phyloP scores from a whole-genome alignment of 2,888 invertebrate genomes.

The Melipona beecheii region DNA sequence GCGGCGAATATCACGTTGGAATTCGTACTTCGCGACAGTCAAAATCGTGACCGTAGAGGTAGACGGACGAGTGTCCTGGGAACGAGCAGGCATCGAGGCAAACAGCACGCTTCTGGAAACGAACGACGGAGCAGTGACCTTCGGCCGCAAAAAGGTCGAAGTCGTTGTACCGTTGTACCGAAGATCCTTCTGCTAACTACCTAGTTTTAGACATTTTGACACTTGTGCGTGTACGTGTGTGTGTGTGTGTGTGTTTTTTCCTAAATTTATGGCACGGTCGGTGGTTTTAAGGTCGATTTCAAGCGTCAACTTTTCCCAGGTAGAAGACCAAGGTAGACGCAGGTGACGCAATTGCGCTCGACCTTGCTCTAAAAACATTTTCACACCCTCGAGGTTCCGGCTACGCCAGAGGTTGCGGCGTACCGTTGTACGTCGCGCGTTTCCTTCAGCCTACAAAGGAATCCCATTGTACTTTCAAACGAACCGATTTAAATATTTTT shows the following conservation, averaged over 20 bases:
- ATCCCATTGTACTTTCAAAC: constrained; percentile 63
- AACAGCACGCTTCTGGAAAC: constrained; percentile 49
- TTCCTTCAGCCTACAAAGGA: constrained; percentile 44
- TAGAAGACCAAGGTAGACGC: constrained; percentile 63
- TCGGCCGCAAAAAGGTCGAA: constrained; percentile 52
- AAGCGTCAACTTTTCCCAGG: constrained; percentile 55
- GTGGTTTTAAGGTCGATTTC: constrained; percentile 59
- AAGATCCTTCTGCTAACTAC: constrained; percentile 1
- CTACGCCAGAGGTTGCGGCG: constrained; percentile 12
- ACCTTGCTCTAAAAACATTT: constrained; percentile 81
- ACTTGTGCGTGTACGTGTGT: background rate
- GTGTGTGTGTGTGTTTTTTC: constrained; percentile 38
- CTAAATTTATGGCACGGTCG: constrained; percentile 65
- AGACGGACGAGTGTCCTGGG: constrained; percentile 27
- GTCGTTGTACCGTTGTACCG: constrained; percentile 51
- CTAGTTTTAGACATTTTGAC: constrained; percentile 52
- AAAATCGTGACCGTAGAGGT: constrained; percentile 43
- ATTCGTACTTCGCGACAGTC: constrained; percentile 29
- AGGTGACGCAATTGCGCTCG: constrained; percentile 81
- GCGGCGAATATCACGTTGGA: background rate
- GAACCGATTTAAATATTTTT: constrained; percentile 57
- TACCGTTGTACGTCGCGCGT: constrained; percentile 23
- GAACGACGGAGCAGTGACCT: constrained; percentile 52
- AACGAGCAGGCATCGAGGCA: constrained; percentile 15
- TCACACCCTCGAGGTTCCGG: constrained; percentile 67